phyloP scores from a whole-genome alignment of 1,140 invertebrate genomes.

The Ladona fulva region DNA sequence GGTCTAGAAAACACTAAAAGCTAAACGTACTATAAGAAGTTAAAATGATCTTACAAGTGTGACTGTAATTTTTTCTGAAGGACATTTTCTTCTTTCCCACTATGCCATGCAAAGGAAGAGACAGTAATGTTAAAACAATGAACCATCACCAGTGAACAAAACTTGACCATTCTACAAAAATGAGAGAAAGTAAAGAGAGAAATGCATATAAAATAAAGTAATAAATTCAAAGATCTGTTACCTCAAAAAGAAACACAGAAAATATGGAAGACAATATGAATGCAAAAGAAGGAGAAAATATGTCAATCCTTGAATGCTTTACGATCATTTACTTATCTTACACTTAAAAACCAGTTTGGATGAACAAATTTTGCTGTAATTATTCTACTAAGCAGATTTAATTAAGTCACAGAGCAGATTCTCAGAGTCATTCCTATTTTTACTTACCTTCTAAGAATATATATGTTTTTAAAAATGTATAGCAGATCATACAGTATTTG shows the following conservation, averaged over 20 bases:
- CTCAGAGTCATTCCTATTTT: too few relatives aligned
- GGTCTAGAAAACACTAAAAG: neutral
- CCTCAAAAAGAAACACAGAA: too few relatives aligned
- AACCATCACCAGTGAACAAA: constrained; percentile 17
- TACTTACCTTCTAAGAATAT: too few relatives aligned
- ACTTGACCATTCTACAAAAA: constrained; percentile 7
- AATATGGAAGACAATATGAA: too few relatives aligned
- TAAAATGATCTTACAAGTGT: constrained; percentile 50
- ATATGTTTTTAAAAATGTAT: too few relatives aligned
- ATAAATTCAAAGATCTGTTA: neutral
- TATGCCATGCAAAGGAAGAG: constrained; percentile 56
- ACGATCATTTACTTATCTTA: neutral
- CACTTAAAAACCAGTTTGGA: too few relatives aligned
- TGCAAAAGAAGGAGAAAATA: neutral
- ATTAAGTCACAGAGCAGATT: too few relatives aligned
- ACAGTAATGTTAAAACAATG: constrained; percentile 28
- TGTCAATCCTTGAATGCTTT: too few relatives aligned
- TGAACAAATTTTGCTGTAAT: too few relatives aligned
- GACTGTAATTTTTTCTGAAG: constrained; percentile 57
- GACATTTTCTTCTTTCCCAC: constrained; percentile 60
- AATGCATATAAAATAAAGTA: constrained; percentile 36
- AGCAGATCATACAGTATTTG: too few relatives aligned
- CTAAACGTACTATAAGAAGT: constrained; percentile 16
- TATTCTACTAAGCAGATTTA: too few relatives aligned
- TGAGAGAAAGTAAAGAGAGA: constrained; percentile 37